Evolutionary conservation across 1,140 invertebrate genomes (phyloP).

Genomic region (Euura lappo): DNA sequence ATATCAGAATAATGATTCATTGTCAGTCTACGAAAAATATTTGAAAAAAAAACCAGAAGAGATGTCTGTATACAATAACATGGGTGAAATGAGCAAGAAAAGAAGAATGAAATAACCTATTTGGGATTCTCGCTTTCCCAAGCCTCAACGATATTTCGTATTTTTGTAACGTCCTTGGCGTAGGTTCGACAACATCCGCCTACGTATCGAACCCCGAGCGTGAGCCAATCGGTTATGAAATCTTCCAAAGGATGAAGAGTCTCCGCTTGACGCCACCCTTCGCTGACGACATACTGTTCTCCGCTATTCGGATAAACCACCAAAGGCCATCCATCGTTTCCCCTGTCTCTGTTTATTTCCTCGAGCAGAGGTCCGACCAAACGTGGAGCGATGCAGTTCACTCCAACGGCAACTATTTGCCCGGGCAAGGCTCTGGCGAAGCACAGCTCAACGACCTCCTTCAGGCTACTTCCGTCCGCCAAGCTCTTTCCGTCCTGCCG

Average conservation of each 20-base stretch:
- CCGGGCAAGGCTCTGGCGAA: conserved; percentile 65
- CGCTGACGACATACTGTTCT: conserved; percentile 62
- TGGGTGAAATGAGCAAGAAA: too few relatives aligned
- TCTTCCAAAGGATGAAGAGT: conserved; percentile 61
- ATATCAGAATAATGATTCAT: too few relatives aligned
- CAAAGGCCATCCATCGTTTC: conserved; percentile 55
- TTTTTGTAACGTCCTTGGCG: conserved; percentile 66
- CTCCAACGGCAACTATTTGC: conserved; percentile 80
- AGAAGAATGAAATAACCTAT: too few relatives aligned
- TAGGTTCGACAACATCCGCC: conserved; percentile 82
- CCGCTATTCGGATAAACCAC: conserved; percentile 80
- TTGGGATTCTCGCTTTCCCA: conserved; percentile 23
- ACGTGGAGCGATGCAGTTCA: conserved; percentile 82
- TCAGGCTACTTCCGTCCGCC: conserved; percentile 78
- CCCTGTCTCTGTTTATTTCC: conserved; percentile 51
- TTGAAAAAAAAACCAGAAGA: too few relatives aligned
- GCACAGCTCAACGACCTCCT: conserved; percentile 65
- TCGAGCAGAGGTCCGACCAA: conserved; percentile 64
- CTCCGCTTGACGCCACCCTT: conserved; percentile 67
- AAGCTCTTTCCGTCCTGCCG: conserved; percentile 71
- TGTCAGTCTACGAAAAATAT: too few relatives aligned
- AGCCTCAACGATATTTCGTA: conserved; percentile 53
- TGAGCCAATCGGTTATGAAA: conserved; percentile 73
- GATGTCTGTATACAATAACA: too few relatives aligned
- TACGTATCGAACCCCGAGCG: conserved; percentile 73